phyloP scores from a whole-genome alignment of 2,113 vertebrate species.

The Ornithorhynchus anatinus region DNA sequence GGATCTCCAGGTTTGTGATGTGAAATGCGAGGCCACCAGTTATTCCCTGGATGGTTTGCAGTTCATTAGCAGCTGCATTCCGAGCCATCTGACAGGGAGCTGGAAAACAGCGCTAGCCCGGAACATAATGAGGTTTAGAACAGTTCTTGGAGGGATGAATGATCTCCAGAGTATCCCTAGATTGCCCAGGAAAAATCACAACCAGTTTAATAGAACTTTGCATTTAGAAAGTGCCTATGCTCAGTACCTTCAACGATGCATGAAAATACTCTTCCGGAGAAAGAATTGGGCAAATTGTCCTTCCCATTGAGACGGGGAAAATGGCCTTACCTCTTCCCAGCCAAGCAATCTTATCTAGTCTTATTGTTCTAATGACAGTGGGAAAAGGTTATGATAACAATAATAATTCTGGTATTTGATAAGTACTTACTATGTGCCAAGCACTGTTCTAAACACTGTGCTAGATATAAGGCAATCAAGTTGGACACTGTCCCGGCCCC shows the following conservation, averaged over 20 bases:
- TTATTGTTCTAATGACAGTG: no score
- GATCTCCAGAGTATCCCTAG: constrained; percentile 33
- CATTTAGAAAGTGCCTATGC: background rate
- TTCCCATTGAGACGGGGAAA: no score
- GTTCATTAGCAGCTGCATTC: constrained; percentile 50
- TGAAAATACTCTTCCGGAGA: background rate
- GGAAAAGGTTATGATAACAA: no score
- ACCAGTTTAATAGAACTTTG: constrained; percentile 25
- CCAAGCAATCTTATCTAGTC: no score
- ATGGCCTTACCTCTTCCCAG: no score
- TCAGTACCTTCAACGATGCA: background rate
- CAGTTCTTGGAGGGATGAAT: constrained; percentile 45
- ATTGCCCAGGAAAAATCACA: constrained; percentile 27
- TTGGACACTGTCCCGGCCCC: no score
- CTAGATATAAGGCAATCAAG: no score
- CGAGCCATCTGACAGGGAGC: constrained; percentile 49
- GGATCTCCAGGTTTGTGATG: background rate
- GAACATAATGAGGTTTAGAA: constrained; percentile 57
- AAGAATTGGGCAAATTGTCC: no score
- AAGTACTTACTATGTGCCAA: no score
- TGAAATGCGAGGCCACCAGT: constrained; percentile 27
- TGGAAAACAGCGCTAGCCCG: constrained; percentile 47
- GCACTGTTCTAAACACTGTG: no score
- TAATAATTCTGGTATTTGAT: no score
- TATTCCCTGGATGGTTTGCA: constrained; percentile 50